Evolutionary conservation across 2,888 invertebrate species (phyloP).

Genomic region (Automeris io): DNA sequence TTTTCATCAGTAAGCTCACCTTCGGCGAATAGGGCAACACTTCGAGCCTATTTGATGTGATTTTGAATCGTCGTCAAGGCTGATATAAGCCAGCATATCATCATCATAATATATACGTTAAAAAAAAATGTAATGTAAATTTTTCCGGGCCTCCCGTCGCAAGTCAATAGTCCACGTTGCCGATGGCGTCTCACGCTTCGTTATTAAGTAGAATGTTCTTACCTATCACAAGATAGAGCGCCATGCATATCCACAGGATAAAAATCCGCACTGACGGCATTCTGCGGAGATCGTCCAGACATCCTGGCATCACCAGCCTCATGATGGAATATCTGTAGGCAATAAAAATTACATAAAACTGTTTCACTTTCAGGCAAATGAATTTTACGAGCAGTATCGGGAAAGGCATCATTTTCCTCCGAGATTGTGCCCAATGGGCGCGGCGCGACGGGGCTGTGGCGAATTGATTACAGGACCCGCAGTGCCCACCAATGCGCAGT

Average conservation of each 20-base stretch:
- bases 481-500: too few species aligned
- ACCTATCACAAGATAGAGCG: slow-evolving; percentile 50
- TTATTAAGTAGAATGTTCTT: slow-evolving; percentile 13
- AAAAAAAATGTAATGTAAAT: too few species aligned
- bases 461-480: too few species aligned
- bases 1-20: too few species aligned
- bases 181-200: neutral
- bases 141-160: too few species aligned
- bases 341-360: slow-evolving; percentile 3
- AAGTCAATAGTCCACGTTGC: too few species aligned
- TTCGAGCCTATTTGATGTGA: neutral
- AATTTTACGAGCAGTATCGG: too few species aligned
- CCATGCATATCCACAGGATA: slow-evolving; percentile 36
- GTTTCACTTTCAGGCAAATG: too few species aligned
- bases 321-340: slow-evolving; percentile 24
- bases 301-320: slow-evolving; percentile 54
- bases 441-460: too few species aligned
- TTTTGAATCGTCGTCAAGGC: neutral
- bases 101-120: neutral
- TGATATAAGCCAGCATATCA: neutral
- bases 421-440: too few species aligned
- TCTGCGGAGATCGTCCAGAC: slow-evolving; percentile 39
- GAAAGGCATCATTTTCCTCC: too few species aligned
- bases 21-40: neutral
- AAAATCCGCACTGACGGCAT: slow-evolving; percentile 40